Percentiles rank a stretch among this genome's conserved stretches.
phyloP scores from a whole-genome alignment of 2,888 invertebrate species.

The Ophonus ardosiacus region DNA sequence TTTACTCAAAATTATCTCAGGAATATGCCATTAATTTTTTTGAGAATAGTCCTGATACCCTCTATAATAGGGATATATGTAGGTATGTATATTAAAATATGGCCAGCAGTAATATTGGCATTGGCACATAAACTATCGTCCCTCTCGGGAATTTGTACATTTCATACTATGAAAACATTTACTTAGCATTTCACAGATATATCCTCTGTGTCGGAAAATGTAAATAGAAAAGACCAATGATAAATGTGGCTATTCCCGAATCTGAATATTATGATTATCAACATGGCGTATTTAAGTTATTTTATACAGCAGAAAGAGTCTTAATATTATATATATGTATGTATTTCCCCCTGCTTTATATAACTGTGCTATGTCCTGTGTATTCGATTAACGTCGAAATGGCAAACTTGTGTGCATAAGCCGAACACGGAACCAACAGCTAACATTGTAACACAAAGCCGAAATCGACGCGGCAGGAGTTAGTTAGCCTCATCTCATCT shows the following conservation, averaged over 20 bases:
- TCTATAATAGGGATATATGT: background rate
- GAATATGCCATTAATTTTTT: too few species aligned
- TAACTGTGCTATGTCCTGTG: background rate
- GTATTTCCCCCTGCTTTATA: background rate
- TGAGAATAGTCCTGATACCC: too few species aligned
- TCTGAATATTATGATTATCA: slow-evolving; percentile 51
- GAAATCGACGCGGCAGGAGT: slow-evolving; percentile 23
- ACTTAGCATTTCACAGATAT: slow-evolving; percentile 57
- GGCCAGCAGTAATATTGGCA: background rate
- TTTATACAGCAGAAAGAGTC: slow-evolving; percentile 28
- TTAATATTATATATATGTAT: slow-evolving; percentile 6
- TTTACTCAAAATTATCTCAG: too few species aligned
- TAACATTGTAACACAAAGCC: slow-evolving; percentile 27
- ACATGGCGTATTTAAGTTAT: slow-evolving; percentile 42
- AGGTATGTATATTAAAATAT: background rate
- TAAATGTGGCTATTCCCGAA: slow-evolving; percentile 38
- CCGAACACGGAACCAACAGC: slow-evolving; percentile 29
- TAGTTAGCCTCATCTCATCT: slow-evolving; percentile 28
- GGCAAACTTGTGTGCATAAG: slow-evolving; percentile 46
- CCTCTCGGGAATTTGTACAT: slow-evolving; percentile 53
- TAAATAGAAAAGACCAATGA: slow-evolving; percentile 57
- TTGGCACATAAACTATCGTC: background rate
- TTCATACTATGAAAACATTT: slow-evolving; percentile 57
- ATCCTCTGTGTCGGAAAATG: slow-evolving; percentile 41
- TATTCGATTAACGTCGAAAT: slow-evolving; percentile 46